Conservation (phyloP, 2,797 vertebrate species). For the Danio kyathit region DNA sequence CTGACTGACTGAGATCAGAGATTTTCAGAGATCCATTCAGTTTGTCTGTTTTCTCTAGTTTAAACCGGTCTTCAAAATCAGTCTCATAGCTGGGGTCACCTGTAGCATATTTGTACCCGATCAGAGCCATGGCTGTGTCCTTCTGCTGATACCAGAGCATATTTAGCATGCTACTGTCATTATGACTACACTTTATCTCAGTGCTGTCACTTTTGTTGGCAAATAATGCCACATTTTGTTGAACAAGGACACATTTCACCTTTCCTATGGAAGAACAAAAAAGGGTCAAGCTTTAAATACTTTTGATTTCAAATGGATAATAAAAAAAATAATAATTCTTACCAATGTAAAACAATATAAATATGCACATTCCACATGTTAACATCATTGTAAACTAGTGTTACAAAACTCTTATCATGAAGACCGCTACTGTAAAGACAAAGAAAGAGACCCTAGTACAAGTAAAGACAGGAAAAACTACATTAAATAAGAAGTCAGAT, state of each 20-base stretch:
- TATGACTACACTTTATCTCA: neutral
- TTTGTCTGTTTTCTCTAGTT: neutral
- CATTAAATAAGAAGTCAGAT: neutral
- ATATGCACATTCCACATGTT: neutral
- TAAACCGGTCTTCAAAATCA: constrained; percentile 7
- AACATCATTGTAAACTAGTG: constrained; percentile 7
- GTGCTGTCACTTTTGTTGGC: neutral
- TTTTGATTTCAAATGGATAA: neutral
- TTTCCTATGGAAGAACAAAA: constrained; percentile 6
- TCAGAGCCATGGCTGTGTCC: constrained; percentile 18
- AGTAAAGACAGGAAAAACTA: neutral
- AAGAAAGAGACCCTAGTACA: neutral
- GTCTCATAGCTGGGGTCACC: neutral
- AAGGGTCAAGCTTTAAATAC: too few relatives aligned
- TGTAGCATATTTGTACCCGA: neutral
- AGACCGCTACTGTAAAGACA: neutral
- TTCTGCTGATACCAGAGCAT: constrained; percentile 54
- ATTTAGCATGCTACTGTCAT: constrained; percentile 1
- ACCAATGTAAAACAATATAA: constrained; percentile 12
- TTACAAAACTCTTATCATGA: neutral
- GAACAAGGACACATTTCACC: neutral
- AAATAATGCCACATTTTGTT: neutral
- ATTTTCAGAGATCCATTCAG: constrained; percentile 41
- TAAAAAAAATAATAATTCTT: neutral
- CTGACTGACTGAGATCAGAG: neutral